phyloP scores from a whole-genome alignment of 2,113 vertebrate genomes.

The Nerophis lumbriciformis region DNA sequence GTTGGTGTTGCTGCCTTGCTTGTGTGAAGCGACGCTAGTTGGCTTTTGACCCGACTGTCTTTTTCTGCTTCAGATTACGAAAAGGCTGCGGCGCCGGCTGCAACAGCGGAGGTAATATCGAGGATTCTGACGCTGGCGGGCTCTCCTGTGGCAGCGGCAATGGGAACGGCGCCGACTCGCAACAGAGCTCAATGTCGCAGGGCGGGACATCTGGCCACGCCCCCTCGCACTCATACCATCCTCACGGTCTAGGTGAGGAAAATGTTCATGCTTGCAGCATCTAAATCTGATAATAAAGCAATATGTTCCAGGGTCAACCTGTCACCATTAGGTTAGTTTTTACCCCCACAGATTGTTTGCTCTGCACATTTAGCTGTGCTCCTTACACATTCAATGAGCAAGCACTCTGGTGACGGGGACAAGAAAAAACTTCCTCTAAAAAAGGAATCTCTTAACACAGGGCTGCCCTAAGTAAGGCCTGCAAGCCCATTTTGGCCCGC shows the following conservation, averaged over 20 bases:
- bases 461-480: too few species aligned
- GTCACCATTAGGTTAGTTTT: too few species aligned
- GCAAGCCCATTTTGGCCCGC: too few species aligned
- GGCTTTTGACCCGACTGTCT: too few species aligned
- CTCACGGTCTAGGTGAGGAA: conserved; percentile 78
- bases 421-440: too few species aligned
- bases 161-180: conserved; percentile 74
- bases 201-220: conserved; percentile 74
- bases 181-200: conserved; percentile 80
- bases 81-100: conserved; percentile 97
- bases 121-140: conserved; percentile 89
- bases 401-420: too few species aligned
- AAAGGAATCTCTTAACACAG: too few species aligned
- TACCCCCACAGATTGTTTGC: too few species aligned
- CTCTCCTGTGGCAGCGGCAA: conserved; percentile 83
- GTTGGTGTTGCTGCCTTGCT: conserved; percentile 54
- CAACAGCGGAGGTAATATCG: conserved; percentile 97
- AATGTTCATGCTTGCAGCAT: neutral
- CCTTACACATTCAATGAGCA: too few species aligned
- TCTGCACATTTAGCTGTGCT: too few species aligned
- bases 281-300: too few species aligned
- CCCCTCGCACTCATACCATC: conserved; percentile 76
- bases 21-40: neutral
- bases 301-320: too few species aligned
- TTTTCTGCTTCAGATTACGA: conserved; percentile 72